Percentiles rank a stretch among this genome's conserved stretches.
These are phyloP conservation scores for Ammodytes dubius DNA, from an alignment of 2,113 vertebrate genomes.

Conservation along the genomic window DNA sequence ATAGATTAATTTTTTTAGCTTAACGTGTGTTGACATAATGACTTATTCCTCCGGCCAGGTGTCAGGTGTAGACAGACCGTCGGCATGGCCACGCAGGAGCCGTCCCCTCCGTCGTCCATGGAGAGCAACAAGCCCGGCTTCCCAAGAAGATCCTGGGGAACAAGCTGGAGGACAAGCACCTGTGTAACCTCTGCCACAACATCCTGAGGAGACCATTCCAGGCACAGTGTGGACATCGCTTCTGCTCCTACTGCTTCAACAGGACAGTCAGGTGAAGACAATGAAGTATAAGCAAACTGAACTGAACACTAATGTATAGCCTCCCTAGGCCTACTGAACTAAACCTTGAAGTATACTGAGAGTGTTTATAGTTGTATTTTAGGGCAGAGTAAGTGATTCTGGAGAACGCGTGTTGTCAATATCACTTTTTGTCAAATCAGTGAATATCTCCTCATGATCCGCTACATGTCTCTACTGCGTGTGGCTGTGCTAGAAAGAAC, in stretches of 20 bases:
- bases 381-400: too few species aligned
- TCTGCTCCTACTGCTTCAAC: conserved; percentile 94
- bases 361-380: too few species aligned
- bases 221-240: conserved; percentile 97
- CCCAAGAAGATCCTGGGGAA: conserved; percentile 91
- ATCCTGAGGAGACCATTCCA: conserved; percentile 93
- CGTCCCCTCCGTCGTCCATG: conserved; percentile 89
- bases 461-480: too few species aligned
- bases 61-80: conserved; percentile 70
- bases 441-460: too few species aligned
- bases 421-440: too few species aligned
- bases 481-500: too few species aligned
- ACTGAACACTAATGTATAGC: too few species aligned
- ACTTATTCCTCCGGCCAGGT: conserved; percentile 41
- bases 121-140: conserved; percentile 91
- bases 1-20: too few species aligned
- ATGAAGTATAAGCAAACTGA: too few species aligned
- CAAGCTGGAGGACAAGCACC: conserved; percentile 93
- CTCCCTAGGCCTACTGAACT: too few species aligned
- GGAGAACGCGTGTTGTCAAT: too few species aligned
- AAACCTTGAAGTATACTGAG: too few species aligned
- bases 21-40: background rate
- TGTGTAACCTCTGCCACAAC: conserved; percentile 93
- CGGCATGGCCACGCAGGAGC: conserved; percentile 85
- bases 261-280: conserved; percentile 78